Base-by-base conservation (phyloP, 2,113 vertebrate species). In the Megaceryle maxima region DNA sequence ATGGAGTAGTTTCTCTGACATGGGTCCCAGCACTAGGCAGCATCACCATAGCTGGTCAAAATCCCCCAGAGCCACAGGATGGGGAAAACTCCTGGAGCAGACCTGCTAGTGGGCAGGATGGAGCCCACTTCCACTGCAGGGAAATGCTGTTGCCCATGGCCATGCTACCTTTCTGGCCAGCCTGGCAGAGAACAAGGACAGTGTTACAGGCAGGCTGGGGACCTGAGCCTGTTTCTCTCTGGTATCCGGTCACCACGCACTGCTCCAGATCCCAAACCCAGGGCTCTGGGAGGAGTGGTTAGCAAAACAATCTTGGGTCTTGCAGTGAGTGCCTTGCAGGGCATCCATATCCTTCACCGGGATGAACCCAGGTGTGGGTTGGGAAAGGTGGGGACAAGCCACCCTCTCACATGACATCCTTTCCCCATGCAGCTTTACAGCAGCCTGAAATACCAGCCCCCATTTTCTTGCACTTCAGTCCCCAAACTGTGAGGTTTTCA, bases 291-390 rank as follows among this genome's bases (percentile, higher is more conserved):
- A 91, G 19, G 8, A 86, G 19, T 44, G 44, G 68, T 37, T 19
- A 77, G 41, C 66, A 92, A 59, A 63, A n/a, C 2, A 1, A 37
- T n/a, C 25, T n/a, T n/a, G n/a, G n/a, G n/a, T n/a, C n/a, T 41
- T 43, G 16, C 31, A 87, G 20, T 4, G 3, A 70, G 50, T 74
- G 75, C 28, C 43, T 19, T 20, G 6, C 0, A 2, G n/a, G n/a
- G 20, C 5, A 33, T 11, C 63, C 0, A 0, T 6, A 16, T 55
- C 25, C 43, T 68, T 33, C 26, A 33, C 19, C 0, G 0, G 33
- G 25, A 73, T 0, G 0, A 88, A 50, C 41, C 18, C 48, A 73
- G 28, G 14, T 37, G 19, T 50, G 43, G 55, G n/a, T 10, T 6
- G 4, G 39, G 51, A 41, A 83, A 68, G 21, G 9, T 4, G 56